These are phyloP conservation scores for Oxycera nigricornis DNA, from an alignment of 2,888 invertebrate species.

Conservation along the genomic window DNA sequence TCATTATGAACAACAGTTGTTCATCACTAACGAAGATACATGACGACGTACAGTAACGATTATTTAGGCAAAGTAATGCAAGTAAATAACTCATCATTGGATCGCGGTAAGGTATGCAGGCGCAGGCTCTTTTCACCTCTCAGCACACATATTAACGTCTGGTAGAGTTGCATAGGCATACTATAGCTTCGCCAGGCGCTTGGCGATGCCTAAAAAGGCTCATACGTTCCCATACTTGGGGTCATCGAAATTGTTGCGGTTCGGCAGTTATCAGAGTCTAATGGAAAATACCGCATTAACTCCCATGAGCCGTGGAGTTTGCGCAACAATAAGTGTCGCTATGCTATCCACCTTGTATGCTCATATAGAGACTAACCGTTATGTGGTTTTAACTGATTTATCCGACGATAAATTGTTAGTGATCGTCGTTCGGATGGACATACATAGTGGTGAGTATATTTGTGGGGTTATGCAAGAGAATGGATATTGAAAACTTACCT, in stretches of 20 bases:
- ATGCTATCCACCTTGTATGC: not conserved
- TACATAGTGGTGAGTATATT: too few relatives aligned
- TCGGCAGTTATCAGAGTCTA: constrained; percentile 4
- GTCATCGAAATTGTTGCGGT: constrained; percentile 23
- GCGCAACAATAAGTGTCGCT: not conserved
- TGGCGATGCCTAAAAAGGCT: not conserved
- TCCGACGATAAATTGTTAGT: too few relatives aligned
- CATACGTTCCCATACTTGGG: not conserved
- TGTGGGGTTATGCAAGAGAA: too few relatives aligned
- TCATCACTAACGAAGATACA: not conserved
- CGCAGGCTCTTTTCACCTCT: too few relatives aligned
- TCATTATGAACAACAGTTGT: constrained; percentile 10
- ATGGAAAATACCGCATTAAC: not conserved
- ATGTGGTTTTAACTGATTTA: not conserved
- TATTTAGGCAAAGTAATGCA: not conserved
- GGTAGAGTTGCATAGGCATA: not conserved
- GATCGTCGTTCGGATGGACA: too few relatives aligned
- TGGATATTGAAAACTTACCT: constrained; percentile 51
- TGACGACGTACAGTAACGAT: too few relatives aligned
- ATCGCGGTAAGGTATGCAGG: not conserved
- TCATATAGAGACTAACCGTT: not conserved
- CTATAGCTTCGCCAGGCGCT: not conserved
- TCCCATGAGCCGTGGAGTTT: not conserved
- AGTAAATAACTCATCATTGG: not conserved
- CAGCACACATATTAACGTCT: not conserved